phyloP scores from a whole-genome alignment of 2,888 invertebrate genomes.

The Nasonia oneida region DNA sequence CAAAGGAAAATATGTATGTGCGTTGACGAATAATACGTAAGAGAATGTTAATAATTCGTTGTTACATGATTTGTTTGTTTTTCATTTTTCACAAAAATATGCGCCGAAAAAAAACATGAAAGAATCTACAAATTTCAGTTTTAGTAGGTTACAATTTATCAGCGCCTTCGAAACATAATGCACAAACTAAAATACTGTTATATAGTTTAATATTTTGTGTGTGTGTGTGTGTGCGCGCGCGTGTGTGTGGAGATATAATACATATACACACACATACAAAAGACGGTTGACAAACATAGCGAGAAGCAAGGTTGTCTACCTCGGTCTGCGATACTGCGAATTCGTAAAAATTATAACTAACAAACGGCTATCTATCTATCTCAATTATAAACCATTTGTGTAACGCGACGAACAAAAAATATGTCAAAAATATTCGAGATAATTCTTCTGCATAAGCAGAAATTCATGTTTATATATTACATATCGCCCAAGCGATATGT shows the following conservation, averaged over 20 bases:
- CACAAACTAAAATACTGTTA: conserved; percentile 61
- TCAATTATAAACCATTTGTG: too few species aligned
- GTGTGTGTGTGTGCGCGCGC: too few species aligned
- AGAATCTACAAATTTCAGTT: conserved; percentile 43
- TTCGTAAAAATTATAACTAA: conserved; percentile 57
- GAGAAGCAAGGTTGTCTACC: conserved; percentile 34
- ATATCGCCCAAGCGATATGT: conserved; percentile 55
- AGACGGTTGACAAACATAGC: conserved; percentile 50
- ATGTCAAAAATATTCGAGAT: conserved; percentile 50
- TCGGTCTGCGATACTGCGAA: conserved; percentile 44
- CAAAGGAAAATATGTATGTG: conserved; percentile 9
- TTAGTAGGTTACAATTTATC: conserved; percentile 43
- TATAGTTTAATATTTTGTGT: conserved; percentile 47
- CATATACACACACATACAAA: conserved; percentile 53
- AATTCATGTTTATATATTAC: conserved; percentile 56
- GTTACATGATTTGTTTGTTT: conserved; percentile 26
- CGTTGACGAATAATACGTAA: conserved; percentile 24
- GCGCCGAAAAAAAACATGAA: conserved; percentile 39
- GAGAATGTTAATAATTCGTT: conserved; percentile 42
- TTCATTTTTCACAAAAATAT: conserved; percentile 33
- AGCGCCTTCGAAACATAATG: conserved; percentile 54
- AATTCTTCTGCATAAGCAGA: conserved; percentile 57
- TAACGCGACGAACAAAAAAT: conserved; percentile 26
- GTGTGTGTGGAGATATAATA: too few species aligned
- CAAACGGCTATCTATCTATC: not conserved